Evolutionary conservation across 2,113 vertebrate genomes (phyloP).

Genomic region (Laticauda colubrina): DNA sequence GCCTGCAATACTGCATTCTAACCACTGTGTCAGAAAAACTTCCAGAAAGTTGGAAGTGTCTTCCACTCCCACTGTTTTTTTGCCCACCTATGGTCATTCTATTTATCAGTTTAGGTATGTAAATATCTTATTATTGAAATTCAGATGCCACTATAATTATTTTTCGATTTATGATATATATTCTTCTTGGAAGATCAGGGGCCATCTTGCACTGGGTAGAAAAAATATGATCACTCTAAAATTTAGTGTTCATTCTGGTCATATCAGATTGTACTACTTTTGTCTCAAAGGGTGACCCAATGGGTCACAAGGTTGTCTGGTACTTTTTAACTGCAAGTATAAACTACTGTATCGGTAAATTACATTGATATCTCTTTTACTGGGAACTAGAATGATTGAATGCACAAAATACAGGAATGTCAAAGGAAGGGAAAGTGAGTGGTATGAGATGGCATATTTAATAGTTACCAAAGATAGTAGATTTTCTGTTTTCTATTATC

Average conservation of each 20-base stretch:
- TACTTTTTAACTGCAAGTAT: neutral
- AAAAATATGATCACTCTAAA: too few relatives aligned
- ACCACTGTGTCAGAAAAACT: too few relatives aligned
- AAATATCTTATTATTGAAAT: neutral
- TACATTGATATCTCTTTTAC: neutral
- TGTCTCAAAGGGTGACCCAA: neutral
- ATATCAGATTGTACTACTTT: neutral
- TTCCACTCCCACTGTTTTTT: too few relatives aligned
- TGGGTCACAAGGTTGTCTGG: neutral
- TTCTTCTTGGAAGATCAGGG: neutral
- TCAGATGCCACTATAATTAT: neutral
- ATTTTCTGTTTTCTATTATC: neutral
- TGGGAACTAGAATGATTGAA: neutral
- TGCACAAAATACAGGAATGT: neutral
- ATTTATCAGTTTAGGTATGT: too few relatives aligned
- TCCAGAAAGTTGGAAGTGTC: too few relatives aligned
- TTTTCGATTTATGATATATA: neutral
- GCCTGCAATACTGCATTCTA: too few relatives aligned
- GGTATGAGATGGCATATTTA: neutral
- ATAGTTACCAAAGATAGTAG: neutral
- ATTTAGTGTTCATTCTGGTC: neutral
- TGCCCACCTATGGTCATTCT: too few relatives aligned
- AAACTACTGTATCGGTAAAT: neutral
- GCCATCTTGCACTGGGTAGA: too few relatives aligned
- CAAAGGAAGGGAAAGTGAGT: neutral